These are phyloP conservation scores for Acrocephalus kingi DNA, from an alignment of 2,113 vertebrate species.

Conservation along the genomic window DNA sequence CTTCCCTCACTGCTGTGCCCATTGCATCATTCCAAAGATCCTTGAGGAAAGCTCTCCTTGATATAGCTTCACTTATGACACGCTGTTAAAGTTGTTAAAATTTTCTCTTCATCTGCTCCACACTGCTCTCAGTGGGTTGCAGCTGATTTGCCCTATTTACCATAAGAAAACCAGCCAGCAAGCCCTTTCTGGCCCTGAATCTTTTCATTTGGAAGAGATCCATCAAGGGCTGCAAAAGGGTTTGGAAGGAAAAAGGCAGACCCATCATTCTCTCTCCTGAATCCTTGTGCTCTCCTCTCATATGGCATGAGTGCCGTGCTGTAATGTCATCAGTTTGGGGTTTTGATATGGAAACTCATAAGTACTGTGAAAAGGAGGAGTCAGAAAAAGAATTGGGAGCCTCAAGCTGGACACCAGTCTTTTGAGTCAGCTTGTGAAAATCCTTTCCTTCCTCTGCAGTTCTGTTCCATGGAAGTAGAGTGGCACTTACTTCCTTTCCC, in stretches of 20 bases:
- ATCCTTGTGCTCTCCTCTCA: not conserved
- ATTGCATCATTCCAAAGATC: not conserved
- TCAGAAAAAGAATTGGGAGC: not conserved
- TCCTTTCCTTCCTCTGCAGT: not conserved
- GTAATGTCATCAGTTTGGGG: not conserved
- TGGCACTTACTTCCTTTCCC: conserved; percentile 5
- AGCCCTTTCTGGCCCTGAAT: not conserved
- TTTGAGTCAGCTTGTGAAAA: conserved; percentile 1
- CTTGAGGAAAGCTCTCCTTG: not conserved
- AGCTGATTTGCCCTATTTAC: not conserved
- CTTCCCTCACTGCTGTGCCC: not conserved
- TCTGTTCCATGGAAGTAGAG: not conserved
- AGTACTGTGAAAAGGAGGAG: not conserved
- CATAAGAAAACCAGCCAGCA: not conserved
- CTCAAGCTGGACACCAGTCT: not conserved
- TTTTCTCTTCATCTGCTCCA: not conserved
- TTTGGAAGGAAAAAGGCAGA: not conserved
- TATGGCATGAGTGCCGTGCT: not conserved
- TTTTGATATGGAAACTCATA: not conserved
- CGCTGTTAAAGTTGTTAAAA: not conserved
- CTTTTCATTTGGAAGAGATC: not conserved
- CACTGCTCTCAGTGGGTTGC: not conserved
- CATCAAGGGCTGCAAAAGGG: not conserved
- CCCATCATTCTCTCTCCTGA: not conserved
- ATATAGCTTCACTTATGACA: not conserved